Base-by-base conservation (phyloP, 1,140 invertebrate genomes). In the Achatina immaculata region DNA sequence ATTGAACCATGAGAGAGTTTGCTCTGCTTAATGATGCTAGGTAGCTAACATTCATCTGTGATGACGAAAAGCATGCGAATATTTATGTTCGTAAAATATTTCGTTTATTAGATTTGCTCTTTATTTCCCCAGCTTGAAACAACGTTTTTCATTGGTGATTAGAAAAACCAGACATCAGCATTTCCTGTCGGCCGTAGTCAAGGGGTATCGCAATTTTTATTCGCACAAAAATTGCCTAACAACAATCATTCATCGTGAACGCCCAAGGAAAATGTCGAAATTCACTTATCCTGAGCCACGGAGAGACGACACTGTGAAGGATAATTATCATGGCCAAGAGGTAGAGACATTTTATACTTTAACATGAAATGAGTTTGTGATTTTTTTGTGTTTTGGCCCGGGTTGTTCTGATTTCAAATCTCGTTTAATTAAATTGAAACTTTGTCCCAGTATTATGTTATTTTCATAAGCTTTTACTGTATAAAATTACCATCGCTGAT, bases 281-380 rank as follows among this genome's bases (percentile, higher is more conserved):
- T 89, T 89, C 75, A 68, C 48, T 3, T 98, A 98, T 92, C 97
- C 97, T 1, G 90, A 93, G 80, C 94, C 94, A 68, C 91, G 94
- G 78, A 93, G 96, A 84, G 96, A 98, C 91, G 95, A 96, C 82
- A 92, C 92, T 73, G 92, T 95, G 68, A 90, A 94, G 45, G 97
- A 98, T 83, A 93, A 95, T 87, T 96, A 95, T 90, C 95, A 96
- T 92, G 96, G 96, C 55, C 92, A 92, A 55, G 94, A 96, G 94
- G 96, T 97, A 93, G 68, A 51, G 0, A 36, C 0, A 7, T 65
- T 21, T 42, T 43, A 24, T 28, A 34, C 55, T 4, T 66, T 40
- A 31, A 48, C 36, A 34, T n/a, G n/a, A n/a, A n/a, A n/a, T n/a
- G 11, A 40, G 6, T 36, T 48, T 16, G 38, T 40, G 3, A 58